Evolutionary conservation across 1,140 invertebrate genomes (phyloP), one percentile per base, ranked within the genome.

Genomic region (Diachasmimorpha longicaudata): DNA sequence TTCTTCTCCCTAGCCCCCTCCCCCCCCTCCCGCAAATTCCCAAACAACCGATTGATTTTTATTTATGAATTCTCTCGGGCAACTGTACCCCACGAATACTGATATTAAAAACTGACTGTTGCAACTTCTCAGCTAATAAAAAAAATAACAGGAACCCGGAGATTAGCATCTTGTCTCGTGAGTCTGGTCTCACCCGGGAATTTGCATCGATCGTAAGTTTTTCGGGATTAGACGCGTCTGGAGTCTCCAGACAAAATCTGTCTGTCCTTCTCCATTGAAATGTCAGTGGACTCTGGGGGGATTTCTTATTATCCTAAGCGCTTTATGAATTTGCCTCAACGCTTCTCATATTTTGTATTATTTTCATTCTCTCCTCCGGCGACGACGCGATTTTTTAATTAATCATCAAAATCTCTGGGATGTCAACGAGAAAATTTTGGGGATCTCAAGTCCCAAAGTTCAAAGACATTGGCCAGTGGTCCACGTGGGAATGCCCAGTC

Each of bases 121-220:
- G 48, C 16, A 52, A 52, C 14, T 66, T 52, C 73, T 68, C 73
- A 68, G 63, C 68, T 52, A 52, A 52, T 52, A 52, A 52, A 52
- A 52, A n/a, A 52, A 19, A n/a, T 3, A 46, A 46, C 48, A 14
- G 19, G n/a, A n/a, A 16, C 6, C 48, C 13, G 23, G 48, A 75
- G 74, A 75, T 75, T 75, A 75, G 74, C 68, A 70, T 70, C 74
- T 72, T 70, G 11, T 73, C 55, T 73, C 63, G 23, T 39, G 31
- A 10, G 4, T 14, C 31, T 13, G 37, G n/a, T n/a, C 67, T 75
- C 67, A 73, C 79, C 73, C 77, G 80, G 70, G 48, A 80, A 83
- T 83, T 83, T 82, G 80, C 79, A 81, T 79, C 67, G 81, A 77
- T 78, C 81, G 79, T 79, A 81, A 79, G 77, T 82, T 81, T 52